phyloP scores from a whole-genome alignment of 2,888 invertebrate species.

The Xanthorhoe spadicearia region DNA sequence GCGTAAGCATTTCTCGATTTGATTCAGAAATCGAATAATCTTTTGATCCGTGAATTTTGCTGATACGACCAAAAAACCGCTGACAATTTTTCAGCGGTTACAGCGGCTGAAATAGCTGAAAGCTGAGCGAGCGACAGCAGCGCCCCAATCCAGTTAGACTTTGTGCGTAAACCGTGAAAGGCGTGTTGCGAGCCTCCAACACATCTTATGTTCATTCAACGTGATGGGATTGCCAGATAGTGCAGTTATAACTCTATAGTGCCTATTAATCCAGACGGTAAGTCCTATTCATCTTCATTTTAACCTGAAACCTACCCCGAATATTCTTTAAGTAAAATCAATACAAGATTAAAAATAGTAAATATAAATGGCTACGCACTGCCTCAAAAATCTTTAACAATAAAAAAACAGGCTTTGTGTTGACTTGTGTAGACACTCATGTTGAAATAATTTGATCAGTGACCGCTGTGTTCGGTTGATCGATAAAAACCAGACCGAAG shows the following conservation, averaged over 20 bases:
- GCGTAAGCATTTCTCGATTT: not conserved
- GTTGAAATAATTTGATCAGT: not conserved
- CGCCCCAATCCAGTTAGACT: constrained; percentile 58
- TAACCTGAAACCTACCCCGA: not conserved
- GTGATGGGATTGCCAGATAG: constrained; percentile 60
- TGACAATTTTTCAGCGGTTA: constrained; percentile 23
- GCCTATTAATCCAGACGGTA: constrained; percentile 50
- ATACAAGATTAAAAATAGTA: not conserved
- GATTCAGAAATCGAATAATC: not conserved
- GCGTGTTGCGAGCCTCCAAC: constrained; percentile 45
- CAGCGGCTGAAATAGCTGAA: constrained; percentile 51
- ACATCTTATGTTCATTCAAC: constrained; percentile 43
- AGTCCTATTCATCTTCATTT: constrained; percentile 37
- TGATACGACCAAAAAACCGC: not conserved
- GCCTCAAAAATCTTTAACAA: not conserved
- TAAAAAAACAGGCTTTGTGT: not conserved
- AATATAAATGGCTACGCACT: not conserved
- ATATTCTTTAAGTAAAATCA: not conserved
- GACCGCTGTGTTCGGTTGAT: not conserved
- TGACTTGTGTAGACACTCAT: not conserved
- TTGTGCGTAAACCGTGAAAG: constrained; percentile 54
- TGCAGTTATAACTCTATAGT: constrained; percentile 54
- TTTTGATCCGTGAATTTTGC: not conserved
- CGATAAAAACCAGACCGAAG: not conserved
- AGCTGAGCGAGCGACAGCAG: constrained; percentile 53